These are phyloP conservation scores for Schizopygopsis malacanthus DNA, from an alignment of 2,797 vertebrate species.

Conservation along the genomic window DNA sequence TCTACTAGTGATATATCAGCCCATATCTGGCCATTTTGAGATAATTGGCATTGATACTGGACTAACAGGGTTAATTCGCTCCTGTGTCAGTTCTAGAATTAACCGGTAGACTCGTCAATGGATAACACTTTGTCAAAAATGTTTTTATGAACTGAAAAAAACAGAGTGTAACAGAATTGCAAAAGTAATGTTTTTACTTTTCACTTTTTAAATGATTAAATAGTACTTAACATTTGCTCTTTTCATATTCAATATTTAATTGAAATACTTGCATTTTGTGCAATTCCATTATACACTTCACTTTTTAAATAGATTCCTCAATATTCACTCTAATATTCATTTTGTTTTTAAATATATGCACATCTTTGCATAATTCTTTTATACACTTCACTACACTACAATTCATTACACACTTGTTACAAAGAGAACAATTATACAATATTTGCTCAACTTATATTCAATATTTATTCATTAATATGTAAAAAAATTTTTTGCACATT, in stretches of 20 bases:
- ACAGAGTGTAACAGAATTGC: neutral
- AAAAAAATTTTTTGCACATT: neutral
- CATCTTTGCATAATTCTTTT: neutral
- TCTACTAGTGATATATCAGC: neutral
- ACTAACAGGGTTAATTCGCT: neutral
- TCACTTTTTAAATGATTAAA: neutral
- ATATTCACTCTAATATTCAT: neutral
- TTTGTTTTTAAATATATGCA: neutral
- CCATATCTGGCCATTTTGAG: neutral
- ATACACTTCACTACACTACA: neutral
- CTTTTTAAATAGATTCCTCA: neutral
- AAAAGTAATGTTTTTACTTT: neutral
- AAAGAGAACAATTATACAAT: neutral
- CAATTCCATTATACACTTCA: neutral
- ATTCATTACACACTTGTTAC: no score
- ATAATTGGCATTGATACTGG: conserved; percentile 1
- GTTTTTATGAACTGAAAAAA: neutral
- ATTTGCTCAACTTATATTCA: neutral
- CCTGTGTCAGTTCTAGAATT: neutral
- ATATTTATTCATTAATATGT: neutral
- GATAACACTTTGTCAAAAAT: neutral
- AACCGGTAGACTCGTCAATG: neutral
- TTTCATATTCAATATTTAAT: neutral
- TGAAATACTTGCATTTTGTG: neutral
- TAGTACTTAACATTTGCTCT: neutral